These are phyloP conservation scores for Calyptomena viridis DNA, from an alignment of 2,113 vertebrate species.

Conservation along the genomic window DNA sequence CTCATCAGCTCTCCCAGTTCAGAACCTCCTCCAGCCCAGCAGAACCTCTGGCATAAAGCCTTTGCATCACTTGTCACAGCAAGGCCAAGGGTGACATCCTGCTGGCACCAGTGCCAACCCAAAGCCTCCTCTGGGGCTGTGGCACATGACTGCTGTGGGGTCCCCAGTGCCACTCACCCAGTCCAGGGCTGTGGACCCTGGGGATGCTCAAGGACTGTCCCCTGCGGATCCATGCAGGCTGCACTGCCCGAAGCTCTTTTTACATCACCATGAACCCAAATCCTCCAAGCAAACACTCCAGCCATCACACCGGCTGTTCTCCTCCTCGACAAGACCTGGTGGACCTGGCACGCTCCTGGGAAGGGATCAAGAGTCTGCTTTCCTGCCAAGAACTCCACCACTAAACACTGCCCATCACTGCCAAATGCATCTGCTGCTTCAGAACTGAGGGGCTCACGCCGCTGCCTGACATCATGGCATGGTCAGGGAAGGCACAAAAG, in stretches of 20 bases:
- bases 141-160: fast-evolving
- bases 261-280: neutral
- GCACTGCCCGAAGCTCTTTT: neutral
- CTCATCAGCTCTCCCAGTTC: neutral
- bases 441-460: neutral
- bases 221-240: neutral
- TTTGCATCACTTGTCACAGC: neutral
- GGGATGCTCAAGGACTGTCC: neutral
- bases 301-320: fast-evolving
- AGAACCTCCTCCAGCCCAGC: neutral
- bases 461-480: fast-evolving
- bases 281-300: neutral
- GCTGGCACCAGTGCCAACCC: neutral
- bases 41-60: neutral
- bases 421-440: neutral
- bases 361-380: neutral
- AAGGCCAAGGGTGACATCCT: neutral
- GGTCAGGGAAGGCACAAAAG: neutral
- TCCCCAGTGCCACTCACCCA: neutral
- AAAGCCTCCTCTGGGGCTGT: neutral
- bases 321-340: fast-evolving
- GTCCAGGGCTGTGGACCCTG: neutral
- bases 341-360: neutral
- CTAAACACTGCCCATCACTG: neutral
- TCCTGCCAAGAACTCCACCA: neutral